phyloP scores from a whole-genome alignment of 2,888 invertebrate species.

The Diploptera punctata region DNA sequence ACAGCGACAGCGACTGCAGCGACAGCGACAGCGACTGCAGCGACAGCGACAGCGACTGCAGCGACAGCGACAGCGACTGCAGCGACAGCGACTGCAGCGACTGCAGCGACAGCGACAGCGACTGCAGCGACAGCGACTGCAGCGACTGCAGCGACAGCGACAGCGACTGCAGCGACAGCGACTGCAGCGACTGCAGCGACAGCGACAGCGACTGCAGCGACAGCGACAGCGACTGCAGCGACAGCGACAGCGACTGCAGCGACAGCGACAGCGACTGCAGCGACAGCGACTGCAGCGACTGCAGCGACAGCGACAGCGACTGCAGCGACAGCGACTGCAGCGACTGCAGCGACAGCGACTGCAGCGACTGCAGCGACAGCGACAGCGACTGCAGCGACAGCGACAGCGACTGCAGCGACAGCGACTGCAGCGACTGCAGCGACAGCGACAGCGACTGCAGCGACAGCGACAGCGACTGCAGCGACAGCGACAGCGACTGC shows the following conservation, averaged over 20 bases:
- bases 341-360: not conserved
- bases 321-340: not conserved
- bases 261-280: not conserved
- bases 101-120: not conserved
- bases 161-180: no score
- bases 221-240: not conserved
- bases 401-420: not conserved
- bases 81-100: not conserved
- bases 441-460: not conserved
- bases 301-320: no score
- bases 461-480: no score
- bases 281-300: not conserved
- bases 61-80: constrained; percentile 9
- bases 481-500: constrained; percentile 1
- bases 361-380: not conserved
- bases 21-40: constrained; percentile 3
- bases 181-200: not conserved
- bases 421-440: not conserved
- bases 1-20: constrained; percentile 12
- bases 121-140: constrained; percentile 1
- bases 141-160: no score
- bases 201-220: not conserved
- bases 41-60: constrained; percentile 18
- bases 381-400: not conserved
- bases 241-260: not conserved